These are phyloP conservation scores for Apamea anceps DNA, from an alignment of 2,888 invertebrate genomes.

Conservation along the genomic window DNA sequence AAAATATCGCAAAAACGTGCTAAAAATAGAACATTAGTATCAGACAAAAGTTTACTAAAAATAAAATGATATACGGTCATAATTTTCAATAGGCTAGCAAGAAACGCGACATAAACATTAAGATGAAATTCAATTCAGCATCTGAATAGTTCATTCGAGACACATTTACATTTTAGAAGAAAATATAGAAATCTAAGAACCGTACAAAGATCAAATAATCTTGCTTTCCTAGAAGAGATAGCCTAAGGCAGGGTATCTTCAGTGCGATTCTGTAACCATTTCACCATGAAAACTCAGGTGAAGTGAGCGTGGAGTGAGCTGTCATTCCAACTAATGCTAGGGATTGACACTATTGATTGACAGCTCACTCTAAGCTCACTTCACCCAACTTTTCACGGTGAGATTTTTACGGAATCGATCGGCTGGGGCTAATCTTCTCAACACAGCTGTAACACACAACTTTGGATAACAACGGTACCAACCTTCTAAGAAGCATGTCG, in stretches of 20 bases:
- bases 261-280: too few species aligned
- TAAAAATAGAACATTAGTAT: neutral
- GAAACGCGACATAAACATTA: conserved; percentile 2
- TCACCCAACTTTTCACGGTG: too few species aligned
- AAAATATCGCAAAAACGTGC: neutral
- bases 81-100: neutral
- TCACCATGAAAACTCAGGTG: too few species aligned
- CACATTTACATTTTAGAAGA: conserved; percentile 39
- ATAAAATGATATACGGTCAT: neutral
- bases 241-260: neutral
- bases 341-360: too few species aligned
- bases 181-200: neutral
- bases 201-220: conserved; percentile 7
- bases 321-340: too few species aligned
- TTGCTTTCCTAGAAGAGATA: neutral
- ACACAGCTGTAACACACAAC: neutral
- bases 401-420: too few species aligned
- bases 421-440: neutral
- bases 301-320: too few species aligned
- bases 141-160: conserved; percentile 31
- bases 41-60: neutral
- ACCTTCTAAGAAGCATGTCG: neutral
- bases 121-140: conserved; percentile 10
- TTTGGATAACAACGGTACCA: neutral
- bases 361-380: too few species aligned